Evolutionary conservation across 1,140 invertebrate genomes (phyloP).

Genomic region (Manduca sexta): DNA sequence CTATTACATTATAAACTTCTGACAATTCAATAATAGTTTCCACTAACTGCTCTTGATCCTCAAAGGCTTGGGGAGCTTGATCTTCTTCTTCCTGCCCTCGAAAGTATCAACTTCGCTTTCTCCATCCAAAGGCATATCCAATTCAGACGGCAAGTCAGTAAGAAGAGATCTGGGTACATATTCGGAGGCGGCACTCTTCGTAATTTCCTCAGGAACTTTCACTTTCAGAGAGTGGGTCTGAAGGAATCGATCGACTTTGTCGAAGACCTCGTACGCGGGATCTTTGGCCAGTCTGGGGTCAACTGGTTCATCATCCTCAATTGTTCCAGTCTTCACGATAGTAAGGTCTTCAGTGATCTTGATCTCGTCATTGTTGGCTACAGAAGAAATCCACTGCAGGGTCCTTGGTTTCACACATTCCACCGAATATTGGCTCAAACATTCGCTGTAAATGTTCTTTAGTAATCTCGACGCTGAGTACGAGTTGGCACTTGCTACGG

Average conservation of each 20-base stretch:
- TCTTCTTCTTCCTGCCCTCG: constrained; percentile 67
- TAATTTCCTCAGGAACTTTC: constrained; percentile 76
- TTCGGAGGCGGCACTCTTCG: constrained; percentile 71
- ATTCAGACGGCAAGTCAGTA: constrained; percentile 77
- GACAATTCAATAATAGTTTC: constrained; percentile 3
- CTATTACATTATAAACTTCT: background rate
- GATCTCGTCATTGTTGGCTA: constrained; percentile 78
- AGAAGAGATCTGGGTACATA: constrained; percentile 80
- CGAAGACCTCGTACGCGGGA: constrained; percentile 71
- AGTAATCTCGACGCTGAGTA: constrained; percentile 75
- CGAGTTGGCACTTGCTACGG: constrained; percentile 43
- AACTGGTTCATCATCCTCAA: constrained; percentile 52
- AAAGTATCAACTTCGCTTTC: constrained; percentile 75
- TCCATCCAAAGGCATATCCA: constrained; percentile 80
- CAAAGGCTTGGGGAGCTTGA: constrained; percentile 63
- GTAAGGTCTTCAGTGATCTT: constrained; percentile 82
- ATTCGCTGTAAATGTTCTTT: constrained; percentile 77
- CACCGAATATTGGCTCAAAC: constrained; percentile 77
- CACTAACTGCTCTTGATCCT: constrained; percentile 66
- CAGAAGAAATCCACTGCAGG: constrained; percentile 80
- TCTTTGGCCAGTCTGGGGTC: constrained; percentile 59
- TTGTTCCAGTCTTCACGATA: constrained; percentile 76
- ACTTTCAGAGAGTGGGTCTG: constrained; percentile 77
- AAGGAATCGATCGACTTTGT: constrained; percentile 78
- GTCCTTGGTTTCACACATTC: constrained; percentile 85